phyloP scores from a whole-genome alignment of 2,888 invertebrate genomes.

The Anthoptus insignis region DNA sequence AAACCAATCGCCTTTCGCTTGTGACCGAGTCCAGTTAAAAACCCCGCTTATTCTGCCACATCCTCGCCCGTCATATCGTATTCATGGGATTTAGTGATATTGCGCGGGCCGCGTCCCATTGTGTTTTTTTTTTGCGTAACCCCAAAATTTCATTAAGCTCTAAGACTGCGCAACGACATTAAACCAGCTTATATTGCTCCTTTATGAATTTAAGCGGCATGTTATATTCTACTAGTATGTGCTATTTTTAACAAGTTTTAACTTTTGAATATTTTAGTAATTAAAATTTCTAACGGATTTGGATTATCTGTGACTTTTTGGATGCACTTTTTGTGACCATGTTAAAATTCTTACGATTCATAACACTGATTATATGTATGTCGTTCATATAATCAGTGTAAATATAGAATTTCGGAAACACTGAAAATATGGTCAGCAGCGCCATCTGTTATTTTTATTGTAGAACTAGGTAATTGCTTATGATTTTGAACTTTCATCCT shows the following conservation, averaged over 20 bases:
- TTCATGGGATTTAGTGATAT: slow-evolving; percentile 76
- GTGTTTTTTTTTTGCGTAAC: slow-evolving; percentile 19
- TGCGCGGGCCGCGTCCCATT: slow-evolving; percentile 41
- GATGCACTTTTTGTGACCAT: too few species aligned
- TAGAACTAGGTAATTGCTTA: too few species aligned
- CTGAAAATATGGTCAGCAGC: too few species aligned
- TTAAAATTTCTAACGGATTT: too few species aligned
- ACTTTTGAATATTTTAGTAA: too few species aligned
- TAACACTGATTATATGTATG: too few species aligned
- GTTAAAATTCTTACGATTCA: too few species aligned
- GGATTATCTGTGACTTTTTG: too few species aligned
- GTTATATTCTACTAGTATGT: not conserved
- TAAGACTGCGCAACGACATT: slow-evolving; percentile 15
- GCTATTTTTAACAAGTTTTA: not conserved
- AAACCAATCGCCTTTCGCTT: not conserved
- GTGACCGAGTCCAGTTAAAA: not conserved
- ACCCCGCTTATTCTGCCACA: slow-evolving; percentile 19
- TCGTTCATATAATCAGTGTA: too few species aligned
- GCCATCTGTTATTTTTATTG: too few species aligned
- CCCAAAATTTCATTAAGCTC: slow-evolving; percentile 23
- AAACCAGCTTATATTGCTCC: slow-evolving; percentile 5
- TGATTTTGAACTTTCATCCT: too few species aligned
- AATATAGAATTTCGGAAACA: too few species aligned
- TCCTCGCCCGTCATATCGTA: slow-evolving; percentile 66
- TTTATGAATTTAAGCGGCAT: not conserved